phyloP scores from a whole-genome alignment of 2,113 vertebrate species.

The Sinocyclocheilus maitianheensis region DNA sequence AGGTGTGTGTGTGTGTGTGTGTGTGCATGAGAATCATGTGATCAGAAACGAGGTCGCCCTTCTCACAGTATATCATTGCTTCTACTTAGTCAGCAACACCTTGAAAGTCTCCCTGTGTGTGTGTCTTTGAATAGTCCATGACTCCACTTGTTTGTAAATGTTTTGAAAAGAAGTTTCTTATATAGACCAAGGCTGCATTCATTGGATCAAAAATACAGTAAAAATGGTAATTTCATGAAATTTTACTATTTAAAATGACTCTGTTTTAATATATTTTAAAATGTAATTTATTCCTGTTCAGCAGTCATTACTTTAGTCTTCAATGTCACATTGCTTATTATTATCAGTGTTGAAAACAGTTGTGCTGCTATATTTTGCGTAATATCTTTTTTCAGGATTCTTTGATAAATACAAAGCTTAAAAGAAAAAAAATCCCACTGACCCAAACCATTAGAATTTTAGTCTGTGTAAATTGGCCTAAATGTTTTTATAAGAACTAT shows the following conservation, averaged over 20 bases:
- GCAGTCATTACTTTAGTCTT: too few relatives aligned
- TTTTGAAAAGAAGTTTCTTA: neutral
- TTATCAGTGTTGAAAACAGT: neutral
- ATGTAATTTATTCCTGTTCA: neutral
- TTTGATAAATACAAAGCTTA: neutral
- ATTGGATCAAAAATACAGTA: neutral
- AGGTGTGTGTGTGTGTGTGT: neutral
- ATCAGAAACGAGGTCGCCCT: conserved; percentile 12
- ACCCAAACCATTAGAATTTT: neutral
- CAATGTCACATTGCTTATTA: neutral
- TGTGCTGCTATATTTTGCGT: neutral
- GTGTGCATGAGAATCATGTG: neutral
- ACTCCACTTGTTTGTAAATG: neutral
- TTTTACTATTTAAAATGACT: neutral
- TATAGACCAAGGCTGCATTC: neutral
- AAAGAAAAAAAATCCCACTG: neutral
- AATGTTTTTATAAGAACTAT: neutral
- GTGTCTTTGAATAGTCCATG: neutral
- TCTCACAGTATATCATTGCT: conserved; percentile 41
- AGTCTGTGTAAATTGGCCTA: too few relatives aligned
- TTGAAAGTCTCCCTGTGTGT: neutral
- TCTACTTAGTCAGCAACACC: conserved; percentile 35
- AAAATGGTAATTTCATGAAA: neutral
- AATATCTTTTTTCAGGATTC: neutral
- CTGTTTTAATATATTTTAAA: neutral